Base-by-base conservation (phyloP, 2,113 vertebrate species). In the Zosterops lateralis region DNA sequence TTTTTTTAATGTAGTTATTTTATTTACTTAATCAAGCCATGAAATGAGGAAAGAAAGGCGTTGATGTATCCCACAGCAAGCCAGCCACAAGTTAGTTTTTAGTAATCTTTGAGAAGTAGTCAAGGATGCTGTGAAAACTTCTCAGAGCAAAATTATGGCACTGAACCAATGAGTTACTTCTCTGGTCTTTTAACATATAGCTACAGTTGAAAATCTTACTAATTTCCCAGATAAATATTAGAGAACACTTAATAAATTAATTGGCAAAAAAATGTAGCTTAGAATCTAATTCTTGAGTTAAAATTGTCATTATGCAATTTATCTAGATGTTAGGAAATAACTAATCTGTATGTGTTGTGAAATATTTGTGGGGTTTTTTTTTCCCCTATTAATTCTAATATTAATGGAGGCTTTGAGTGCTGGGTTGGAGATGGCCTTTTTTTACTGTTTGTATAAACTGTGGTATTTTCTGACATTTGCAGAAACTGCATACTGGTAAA, bases 381-480 rank as follows among this genome's bases (percentile, higher is more conserved):
- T 26, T 14, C 1, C 5, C 7, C 4, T 53, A 7, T 40, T 16
- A 42, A 17, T 71, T 67, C 34, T 45, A 51, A 14, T 54, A 62
- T 32, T 74, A 79, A 25, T 62, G 53, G 50, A 58, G 40, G 3
- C 26, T 36, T 68, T 65, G 50, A 61, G 17, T 53, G 5, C 32
- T 57, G 29, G 3, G 8, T 72, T 26, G 24, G 8, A 83, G 24
- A 73, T 14, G 10, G 38, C 5, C 3, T 34, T 78, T 72, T 73
- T 74, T n/a, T 80, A 12, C 17, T 73, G 6, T 60, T 28, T 32
- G 20, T 61, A 48, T 67, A 57, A 66, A 53, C 31, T 6, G 7
- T 81, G 53, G 8, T 90, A 57, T 94, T 95, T 93, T 75, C 60
- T 92, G 90, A 81, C 56, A 87, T 87, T 95, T 96, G 45, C 18